phyloP scores from a whole-genome alignment of 2,797 vertebrate genomes.

The Scyliorhinus canicula region DNA sequence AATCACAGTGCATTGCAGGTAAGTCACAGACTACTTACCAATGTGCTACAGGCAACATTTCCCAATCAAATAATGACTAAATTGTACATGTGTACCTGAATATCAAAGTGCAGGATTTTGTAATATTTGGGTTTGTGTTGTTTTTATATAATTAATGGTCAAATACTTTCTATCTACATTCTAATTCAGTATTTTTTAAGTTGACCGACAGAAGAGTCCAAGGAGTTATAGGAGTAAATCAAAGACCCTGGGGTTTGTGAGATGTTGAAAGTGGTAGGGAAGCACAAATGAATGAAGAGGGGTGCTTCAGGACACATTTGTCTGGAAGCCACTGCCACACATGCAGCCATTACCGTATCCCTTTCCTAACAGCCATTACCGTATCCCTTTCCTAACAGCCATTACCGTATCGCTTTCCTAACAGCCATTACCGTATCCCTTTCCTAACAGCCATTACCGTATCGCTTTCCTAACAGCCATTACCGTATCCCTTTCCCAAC shows the following conservation, averaged over 20 bases:
- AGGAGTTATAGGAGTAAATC: background rate
- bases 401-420: too few relatives aligned
- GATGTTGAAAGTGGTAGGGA: background rate
- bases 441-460: too few relatives aligned
- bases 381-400: too few relatives aligned
- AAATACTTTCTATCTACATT: background rate
- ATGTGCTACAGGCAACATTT: background rate
- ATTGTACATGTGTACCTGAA: background rate
- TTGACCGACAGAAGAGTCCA: background rate
- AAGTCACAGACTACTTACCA: background rate
- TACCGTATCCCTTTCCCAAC: too few relatives aligned
- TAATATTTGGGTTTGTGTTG: background rate
- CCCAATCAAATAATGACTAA: background rate
- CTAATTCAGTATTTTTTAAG: background rate
- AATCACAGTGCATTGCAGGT: slow-evolving; percentile 98
- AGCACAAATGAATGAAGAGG: background rate
- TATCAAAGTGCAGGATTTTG: background rate
- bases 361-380: too few relatives aligned
- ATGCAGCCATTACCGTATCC: background rate
- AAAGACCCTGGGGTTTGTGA: background rate
- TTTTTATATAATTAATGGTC: background rate
- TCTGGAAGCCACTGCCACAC: background rate
- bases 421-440: too few relatives aligned
- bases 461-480: too few relatives aligned
- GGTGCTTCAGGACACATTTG: background rate